These are phyloP conservation scores for Xanthorhoe spadicearia DNA, from an alignment of 2,888 invertebrate genomes.

Conservation along the genomic window DNA sequence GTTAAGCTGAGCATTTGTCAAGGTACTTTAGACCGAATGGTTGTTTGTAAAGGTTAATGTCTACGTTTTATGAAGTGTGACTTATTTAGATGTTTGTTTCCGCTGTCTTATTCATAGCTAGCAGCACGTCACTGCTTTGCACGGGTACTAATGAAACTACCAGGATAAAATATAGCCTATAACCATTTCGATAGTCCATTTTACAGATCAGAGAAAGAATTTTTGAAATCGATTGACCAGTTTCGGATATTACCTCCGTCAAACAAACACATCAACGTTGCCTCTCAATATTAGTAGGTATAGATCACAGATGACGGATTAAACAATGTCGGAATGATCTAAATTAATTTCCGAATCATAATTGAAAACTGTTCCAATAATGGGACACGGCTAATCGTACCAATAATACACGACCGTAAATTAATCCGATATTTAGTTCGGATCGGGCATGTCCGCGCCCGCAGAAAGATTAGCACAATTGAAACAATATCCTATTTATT, in stretches of 20 bases:
- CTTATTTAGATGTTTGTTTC: background rate
- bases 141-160: no score
- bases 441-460: conserved; percentile 23
- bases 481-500: conserved; percentile 1
- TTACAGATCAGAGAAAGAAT: no score
- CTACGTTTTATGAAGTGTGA: conserved; percentile 20
- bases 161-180: no score
- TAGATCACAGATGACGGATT: background rate
- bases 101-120: background rate
- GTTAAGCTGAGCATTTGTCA: conserved; percentile 32
- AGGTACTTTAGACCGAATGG: conserved; percentile 11
- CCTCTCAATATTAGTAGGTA: background rate
- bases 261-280: no score
- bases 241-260: no score
- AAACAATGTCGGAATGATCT: conserved; percentile 19
- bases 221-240: no score
- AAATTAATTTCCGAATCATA: conserved; percentile 25
- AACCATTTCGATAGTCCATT: no score
- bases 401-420: conserved; percentile 31
- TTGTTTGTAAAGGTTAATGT: conserved; percentile 10
- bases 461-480: conserved; percentile 33
- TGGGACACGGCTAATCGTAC: conserved; percentile 19
- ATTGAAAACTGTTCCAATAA: conserved; percentile 33
- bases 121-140: no score
- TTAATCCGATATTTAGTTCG: conserved; percentile 32